phyloP scores from a whole-genome alignment of 1,140 invertebrate species.

The Campoletis sonorensis region DNA sequence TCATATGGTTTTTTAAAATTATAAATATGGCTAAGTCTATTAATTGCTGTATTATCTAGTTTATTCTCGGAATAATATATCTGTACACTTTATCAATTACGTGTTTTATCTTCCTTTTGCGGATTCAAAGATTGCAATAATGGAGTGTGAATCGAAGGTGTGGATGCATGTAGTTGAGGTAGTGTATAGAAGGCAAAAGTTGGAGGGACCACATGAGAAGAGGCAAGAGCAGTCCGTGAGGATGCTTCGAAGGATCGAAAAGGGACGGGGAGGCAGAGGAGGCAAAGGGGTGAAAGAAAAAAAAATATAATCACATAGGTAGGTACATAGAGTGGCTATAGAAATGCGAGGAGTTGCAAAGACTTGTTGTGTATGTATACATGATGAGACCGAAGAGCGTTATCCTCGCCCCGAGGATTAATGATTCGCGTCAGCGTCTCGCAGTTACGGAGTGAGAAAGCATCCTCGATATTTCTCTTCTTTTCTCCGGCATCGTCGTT shows the following conservation, averaged over 20 bases:
- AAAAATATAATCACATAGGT: constrained; percentile 59
- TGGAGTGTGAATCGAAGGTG: constrained; percentile 18
- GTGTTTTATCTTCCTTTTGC: too few relatives aligned
- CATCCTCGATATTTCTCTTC: constrained; percentile 58
- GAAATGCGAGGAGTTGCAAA: constrained; percentile 31
- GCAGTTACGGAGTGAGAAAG: constrained; percentile 60
- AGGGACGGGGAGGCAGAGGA: not conserved
- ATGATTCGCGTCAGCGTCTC: constrained; percentile 61
- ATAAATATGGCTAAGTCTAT: too few relatives aligned
- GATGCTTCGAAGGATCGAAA: constrained; percentile 1
- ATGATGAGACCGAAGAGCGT: constrained; percentile 47
- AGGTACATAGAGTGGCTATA: constrained; percentile 49
- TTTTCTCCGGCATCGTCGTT: not conserved
- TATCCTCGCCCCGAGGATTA: constrained; percentile 59
- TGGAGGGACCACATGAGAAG: not conserved
- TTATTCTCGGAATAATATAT: too few relatives aligned
- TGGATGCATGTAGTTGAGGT: constrained; percentile 1
- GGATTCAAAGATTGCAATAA: too few relatives aligned
- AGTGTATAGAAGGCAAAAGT: constrained; percentile 14
- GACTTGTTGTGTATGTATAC: constrained; percentile 10
- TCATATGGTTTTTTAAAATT: too few relatives aligned
- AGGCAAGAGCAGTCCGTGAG: constrained; percentile 1
- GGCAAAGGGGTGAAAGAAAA: constrained; percentile 22
- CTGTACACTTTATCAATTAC: too few relatives aligned
- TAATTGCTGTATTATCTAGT: too few relatives aligned